Evolutionary conservation across 1,140 invertebrate species (phyloP), one percentile per base, ranked within the genome.

Genomic region (Calephelis nemesis): DNA sequence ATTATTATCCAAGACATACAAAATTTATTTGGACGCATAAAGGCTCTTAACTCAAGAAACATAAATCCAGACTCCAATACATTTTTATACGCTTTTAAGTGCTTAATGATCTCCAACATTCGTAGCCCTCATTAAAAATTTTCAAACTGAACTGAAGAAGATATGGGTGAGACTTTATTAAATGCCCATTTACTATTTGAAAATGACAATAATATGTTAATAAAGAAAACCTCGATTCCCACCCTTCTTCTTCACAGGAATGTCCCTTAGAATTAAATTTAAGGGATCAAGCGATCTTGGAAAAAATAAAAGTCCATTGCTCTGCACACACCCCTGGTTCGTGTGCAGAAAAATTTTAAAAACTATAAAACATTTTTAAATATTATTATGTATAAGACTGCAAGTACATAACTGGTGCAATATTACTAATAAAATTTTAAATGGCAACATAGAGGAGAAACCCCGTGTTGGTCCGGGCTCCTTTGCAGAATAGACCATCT

Each of bases 11-110:
- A 8, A 40, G 64, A 4, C 2, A 11, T 13, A 58, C 47, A 64
- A 64, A 64, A 63, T 63, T 63, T 47, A 19, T 68, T 69, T 65
- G 67, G 54, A 19, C 54, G 54, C n/a, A 15, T 69, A 47, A 73
- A 64, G 12, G 67, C 67, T 58, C 10, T 73, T 6, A 69, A 73
- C 58, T 73, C 52, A 42, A 48, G 71, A 30, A 73, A 73, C 45
- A 48, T 73, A 6, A 69, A 73, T 13, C 71, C 71, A 15, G 60
- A 73, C 45, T 15, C 64, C 5, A 69, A 63, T 48, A 67, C 58
- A 30, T 73, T 73, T 62, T 47, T 67, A 19, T 50, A 73, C 64
- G 49, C 68, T 19, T 73, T 67, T 47, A 73, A 69, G 63, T 69
- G 67, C 11, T 64, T 64, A 12, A 8, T 48, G 10, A 19, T 64